Evolutionary conservation across 2,797 vertebrate genomes (phyloP), one percentile per base, ranked within the genome.

Genomic region (Synanceia verrucosa): DNA sequence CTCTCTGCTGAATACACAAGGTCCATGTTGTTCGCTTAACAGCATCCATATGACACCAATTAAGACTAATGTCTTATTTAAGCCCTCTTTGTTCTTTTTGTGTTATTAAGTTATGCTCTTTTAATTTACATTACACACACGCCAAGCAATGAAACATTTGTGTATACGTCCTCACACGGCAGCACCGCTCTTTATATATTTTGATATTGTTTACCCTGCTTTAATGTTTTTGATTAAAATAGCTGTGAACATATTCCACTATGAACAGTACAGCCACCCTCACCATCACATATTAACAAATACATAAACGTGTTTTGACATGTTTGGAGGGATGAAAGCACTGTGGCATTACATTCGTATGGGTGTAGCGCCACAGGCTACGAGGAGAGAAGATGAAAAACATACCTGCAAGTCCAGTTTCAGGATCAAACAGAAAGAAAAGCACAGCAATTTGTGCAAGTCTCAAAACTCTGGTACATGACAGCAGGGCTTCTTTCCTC

Each of bases 31-130:
- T 76, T 60, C 4, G 0, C 55, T 37, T 79, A 70, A 76, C 18
- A 31, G 37, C 47, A 53, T 48, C 63, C 78, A 81, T 16, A 63
- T 81, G 81, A 60, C 34, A 4, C 1, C 56, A 18, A 3, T 56
- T 48, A 18, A 24, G 47, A 31, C 16, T 36, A 21, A 66, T 52
- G 50, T 34, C 41, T 47, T 12, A 66, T 64, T 41, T 4, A 7
- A 60, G 56, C 9, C 31, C 2, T 29, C 0, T 29, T n/a, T 36
- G 24, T 51, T 61, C 18, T 50, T 44, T 13, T 13, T 21, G 43
- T 41, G 2, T 26, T 46, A 4, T 37, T 65, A 43, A 26, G 6
- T 24, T 41, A 76, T 46, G 4, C 29, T 6, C 12, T n/a, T n/a
- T n/a, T n/a, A n/a, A n/a, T n/a, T n/a, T 4, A 41, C 37, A 19